Evolutionary conservation across 2,888 invertebrate species (phyloP).

Genomic region (Drosophila yooni): DNA sequence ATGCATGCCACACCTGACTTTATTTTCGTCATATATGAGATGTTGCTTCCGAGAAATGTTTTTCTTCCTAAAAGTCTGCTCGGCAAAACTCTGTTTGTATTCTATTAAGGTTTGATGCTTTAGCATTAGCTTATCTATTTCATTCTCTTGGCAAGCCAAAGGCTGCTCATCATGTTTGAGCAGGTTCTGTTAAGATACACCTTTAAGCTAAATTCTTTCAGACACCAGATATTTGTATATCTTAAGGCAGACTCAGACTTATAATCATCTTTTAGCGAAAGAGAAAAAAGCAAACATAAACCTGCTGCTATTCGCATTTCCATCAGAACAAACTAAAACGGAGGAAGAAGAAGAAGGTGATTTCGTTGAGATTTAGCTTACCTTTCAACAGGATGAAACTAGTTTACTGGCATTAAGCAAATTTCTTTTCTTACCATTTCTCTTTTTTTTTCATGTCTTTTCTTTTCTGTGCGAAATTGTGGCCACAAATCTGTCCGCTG

Average conservation of each 20-base stretch:
- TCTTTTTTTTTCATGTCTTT: slow-evolving; percentile 1
- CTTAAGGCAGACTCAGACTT: background rate
- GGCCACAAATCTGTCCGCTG: slow-evolving; percentile 14
- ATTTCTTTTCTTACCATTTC: slow-evolving; percentile 6
- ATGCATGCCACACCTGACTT: background rate
- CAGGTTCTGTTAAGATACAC: background rate
- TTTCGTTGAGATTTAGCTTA: slow-evolving; percentile 13
- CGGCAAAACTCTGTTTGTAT: background rate
- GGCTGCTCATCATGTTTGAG: background rate
- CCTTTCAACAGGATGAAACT: slow-evolving; percentile 33
- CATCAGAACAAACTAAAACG: background rate
- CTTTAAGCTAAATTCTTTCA: background rate
- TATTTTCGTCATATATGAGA: background rate
- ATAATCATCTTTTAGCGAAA: background rate
- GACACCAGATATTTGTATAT: background rate
- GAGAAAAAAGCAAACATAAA: background rate
- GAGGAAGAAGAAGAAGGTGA: background rate
- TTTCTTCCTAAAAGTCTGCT: background rate
- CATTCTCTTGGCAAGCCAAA: background rate
- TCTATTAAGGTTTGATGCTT: background rate
- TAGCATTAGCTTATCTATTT: background rate
- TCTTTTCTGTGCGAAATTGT: background rate
- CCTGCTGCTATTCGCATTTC: background rate
- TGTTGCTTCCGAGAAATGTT: background rate
- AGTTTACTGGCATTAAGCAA: slow-evolving; percentile 26